Conservation (phyloP, 2,888 invertebrate species). For the Cephus runcator region DNA sequence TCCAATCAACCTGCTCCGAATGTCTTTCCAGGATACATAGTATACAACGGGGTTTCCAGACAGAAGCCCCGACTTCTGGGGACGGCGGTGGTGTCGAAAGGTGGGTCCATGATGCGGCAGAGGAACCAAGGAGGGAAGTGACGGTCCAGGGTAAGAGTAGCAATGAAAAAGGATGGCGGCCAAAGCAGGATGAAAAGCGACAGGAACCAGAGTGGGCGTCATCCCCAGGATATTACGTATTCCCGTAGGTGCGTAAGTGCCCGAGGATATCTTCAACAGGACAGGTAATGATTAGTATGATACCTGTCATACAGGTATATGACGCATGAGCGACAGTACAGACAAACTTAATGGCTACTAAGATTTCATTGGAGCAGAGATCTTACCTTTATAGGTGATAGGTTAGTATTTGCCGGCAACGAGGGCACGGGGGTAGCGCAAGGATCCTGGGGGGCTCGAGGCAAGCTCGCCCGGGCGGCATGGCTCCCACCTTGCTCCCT, state of each 20-base stretch:
- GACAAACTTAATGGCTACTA: not conserved
- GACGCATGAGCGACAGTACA: not conserved
- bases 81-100: not conserved
- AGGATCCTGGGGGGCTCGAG: constrained; percentile 40
- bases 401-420: constrained; percentile 31
- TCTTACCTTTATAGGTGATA: constrained; percentile 33
- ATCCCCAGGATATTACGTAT: not conserved
- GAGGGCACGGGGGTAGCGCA: constrained; percentile 34
- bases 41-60: not conserved
- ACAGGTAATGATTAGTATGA: not conserved
- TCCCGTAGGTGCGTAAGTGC: not conserved
- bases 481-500: constrained; percentile 52
- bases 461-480: constrained; percentile 63
- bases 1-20: not conserved
- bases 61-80: not conserved
- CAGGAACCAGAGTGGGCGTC: not conserved
- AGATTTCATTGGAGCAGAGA: not conserved
- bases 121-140: not conserved
- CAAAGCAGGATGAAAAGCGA: not conserved
- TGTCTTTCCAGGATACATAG: not conserved
- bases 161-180: not conserved
- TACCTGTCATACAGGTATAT: not conserved
- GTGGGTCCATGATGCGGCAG: not conserved
- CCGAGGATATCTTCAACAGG: not conserved
- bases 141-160: not conserved